A percentile compares a stretch with the other conserved stretches of the same genome.
Conservation (phyloP, 2,113 vertebrate species). For the Syngnathus scovelli region DNA sequence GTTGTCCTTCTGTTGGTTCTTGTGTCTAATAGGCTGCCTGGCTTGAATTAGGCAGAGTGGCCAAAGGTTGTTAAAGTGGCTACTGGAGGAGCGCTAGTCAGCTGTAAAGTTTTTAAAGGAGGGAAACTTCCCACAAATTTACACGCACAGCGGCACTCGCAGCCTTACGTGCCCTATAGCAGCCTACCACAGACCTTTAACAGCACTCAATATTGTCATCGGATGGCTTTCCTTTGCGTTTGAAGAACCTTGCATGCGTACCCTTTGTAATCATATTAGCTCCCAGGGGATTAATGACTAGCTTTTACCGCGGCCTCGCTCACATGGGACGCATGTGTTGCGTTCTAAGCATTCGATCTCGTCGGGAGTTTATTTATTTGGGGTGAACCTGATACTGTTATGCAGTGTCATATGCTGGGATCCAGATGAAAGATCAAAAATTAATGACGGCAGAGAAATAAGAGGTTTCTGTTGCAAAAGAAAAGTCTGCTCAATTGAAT, state of each 20-base stretch:
- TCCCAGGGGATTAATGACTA: slow-evolving; percentile 8
- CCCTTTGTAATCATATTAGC: slow-evolving; percentile 1
- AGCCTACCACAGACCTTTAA: background rate
- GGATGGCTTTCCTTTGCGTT: slow-evolving; percentile 1
- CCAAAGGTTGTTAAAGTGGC: slow-evolving; percentile 73
- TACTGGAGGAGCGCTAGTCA: slow-evolving; percentile 71
- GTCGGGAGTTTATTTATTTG: slow-evolving; percentile 60
- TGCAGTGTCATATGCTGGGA: slow-evolving; percentile 54
- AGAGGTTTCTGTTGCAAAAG: slow-evolving; percentile 42
- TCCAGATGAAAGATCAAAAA: slow-evolving; percentile 59
- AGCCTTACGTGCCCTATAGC: slow-evolving; percentile 12
- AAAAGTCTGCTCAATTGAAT: slow-evolving; percentile 52
- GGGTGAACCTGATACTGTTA: slow-evolving; percentile 58
- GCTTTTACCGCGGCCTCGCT: slow-evolving; percentile 39
- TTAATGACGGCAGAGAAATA: slow-evolving; percentile 35
- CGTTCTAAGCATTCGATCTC: slow-evolving; percentile 49
- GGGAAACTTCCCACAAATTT: slow-evolving; percentile 74
- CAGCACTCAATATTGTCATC: background rate
- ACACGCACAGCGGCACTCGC: slow-evolving; percentile 48
- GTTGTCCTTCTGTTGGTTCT: slow-evolving; percentile 16
- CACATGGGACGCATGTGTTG: slow-evolving; percentile 62
- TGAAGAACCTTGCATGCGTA: background rate
- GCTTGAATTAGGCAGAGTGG: slow-evolving; percentile 77
- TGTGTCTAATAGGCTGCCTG: slow-evolving; percentile 60
- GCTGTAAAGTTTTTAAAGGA: slow-evolving; percentile 75